These are phyloP conservation scores for Sarcophaga carnaria DNA, from an alignment of 2,888 invertebrate species.

Conservation along the genomic window DNA sequence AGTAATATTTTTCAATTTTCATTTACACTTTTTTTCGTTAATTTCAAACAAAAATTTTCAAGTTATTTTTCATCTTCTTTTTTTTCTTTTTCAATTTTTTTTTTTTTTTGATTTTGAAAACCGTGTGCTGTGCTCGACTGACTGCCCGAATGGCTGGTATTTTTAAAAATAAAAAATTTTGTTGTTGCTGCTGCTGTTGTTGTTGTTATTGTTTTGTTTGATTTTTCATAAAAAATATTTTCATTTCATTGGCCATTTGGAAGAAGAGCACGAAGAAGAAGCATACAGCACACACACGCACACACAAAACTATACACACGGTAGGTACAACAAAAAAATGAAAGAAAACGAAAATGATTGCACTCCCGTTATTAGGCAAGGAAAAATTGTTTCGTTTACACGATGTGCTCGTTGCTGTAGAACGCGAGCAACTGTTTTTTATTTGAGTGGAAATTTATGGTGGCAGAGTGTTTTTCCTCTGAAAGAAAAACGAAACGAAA, in stretches of 20 bases:
- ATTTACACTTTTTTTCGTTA: not conserved
- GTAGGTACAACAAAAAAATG: constrained; percentile 15
- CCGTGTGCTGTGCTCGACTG: not conserved
- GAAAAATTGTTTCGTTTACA: constrained; percentile 13
- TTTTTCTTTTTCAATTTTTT: not conserved
- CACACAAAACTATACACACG: constrained; percentile 27
- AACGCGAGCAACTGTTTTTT: constrained; percentile 63
- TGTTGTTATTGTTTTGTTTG: constrained; percentile 24
- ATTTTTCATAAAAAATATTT: constrained; percentile 21
- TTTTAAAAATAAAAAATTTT: not conserved
- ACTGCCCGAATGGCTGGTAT: not conserved
- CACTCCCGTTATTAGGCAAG: constrained; percentile 11
- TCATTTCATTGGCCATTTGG: not conserved
- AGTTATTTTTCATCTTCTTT: not conserved
- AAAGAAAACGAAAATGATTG: constrained; percentile 54
- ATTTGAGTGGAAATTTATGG: constrained; percentile 19
- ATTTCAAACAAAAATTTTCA: not conserved
- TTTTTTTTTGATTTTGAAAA: not conserved
- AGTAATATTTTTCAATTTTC: not conserved
- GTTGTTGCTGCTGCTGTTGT: constrained; percentile 1
- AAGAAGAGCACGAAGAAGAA: not conserved
- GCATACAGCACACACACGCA: too few species aligned
- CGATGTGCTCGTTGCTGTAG: constrained; percentile 58
- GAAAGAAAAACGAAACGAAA: not conserved
- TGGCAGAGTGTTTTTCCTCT: not conserved